These are phyloP conservation scores for Megalops cyprinoides DNA, from an alignment of 2,797 vertebrate genomes.

Conservation along the genomic window DNA sequence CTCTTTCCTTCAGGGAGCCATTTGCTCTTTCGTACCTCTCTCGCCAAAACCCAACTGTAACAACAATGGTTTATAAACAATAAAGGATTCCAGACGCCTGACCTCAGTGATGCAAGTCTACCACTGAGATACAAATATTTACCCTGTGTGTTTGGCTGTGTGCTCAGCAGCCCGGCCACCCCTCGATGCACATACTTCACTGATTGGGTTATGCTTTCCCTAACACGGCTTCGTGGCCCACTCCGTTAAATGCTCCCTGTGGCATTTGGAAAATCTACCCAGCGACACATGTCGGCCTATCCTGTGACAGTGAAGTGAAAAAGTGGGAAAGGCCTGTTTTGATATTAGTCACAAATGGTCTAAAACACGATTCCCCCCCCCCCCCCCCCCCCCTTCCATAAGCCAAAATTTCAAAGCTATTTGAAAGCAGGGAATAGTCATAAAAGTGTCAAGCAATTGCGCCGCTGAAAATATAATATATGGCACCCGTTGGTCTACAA, in stretches of 20 bases:
- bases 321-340: slow-evolving; percentile 11
- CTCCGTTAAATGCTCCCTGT: slow-evolving; percentile 64
- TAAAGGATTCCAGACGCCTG: slow-evolving; percentile 83
- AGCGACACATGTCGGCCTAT: slow-evolving; percentile 4
- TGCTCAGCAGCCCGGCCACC: slow-evolving; percentile 76
- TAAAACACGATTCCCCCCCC: not conserved
- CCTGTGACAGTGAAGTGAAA: slow-evolving; percentile 18
- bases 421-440: not conserved
- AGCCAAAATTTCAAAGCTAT: slow-evolving; percentile 29
- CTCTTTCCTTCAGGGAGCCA: slow-evolving; percentile 35
- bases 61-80: slow-evolving; percentile 87
- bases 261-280: slow-evolving; percentile 48
- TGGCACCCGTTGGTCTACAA: slow-evolving; percentile 9
- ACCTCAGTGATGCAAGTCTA: slow-evolving; percentile 78
- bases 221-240: slow-evolving; percentile 49
- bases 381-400: not conserved
- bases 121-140: slow-evolving; percentile 89
- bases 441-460: slow-evolving; percentile 18
- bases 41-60: slow-evolving; percentile 82
- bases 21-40: slow-evolving; percentile 36
- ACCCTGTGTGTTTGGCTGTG: slow-evolving; percentile 81
- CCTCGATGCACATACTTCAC: slow-evolving; percentile 80
- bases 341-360: slow-evolving; percentile 28
- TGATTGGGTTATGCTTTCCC: slow-evolving; percentile 80
- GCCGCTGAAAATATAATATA: slow-evolving; percentile 15